phyloP scores from a whole-genome alignment of 1,140 invertebrate genomes.

The Watersipora subatra region DNA sequence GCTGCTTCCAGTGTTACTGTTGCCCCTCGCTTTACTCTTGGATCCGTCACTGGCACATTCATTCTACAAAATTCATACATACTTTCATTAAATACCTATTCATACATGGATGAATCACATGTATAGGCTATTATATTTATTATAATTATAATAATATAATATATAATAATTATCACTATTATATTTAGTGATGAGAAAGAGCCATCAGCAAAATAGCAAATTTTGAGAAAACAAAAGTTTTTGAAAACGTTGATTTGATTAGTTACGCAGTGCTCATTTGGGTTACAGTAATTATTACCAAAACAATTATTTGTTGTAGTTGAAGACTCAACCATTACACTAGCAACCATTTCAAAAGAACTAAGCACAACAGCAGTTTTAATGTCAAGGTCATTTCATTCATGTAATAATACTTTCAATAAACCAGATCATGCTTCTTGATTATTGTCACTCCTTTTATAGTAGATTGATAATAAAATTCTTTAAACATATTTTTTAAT shows the following conservation, averaged over 20 bases:
- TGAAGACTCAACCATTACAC: too few species aligned
- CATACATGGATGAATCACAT: not conserved
- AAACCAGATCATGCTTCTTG: too few species aligned
- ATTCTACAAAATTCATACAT: slow-evolving; percentile 16
- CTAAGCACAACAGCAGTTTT: too few species aligned
- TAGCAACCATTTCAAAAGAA: too few species aligned
- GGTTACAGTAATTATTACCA: too few species aligned
- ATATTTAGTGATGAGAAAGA: not conserved
- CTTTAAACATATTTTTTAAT: too few species aligned
- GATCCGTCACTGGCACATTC: slow-evolving; percentile 24
- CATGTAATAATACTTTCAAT: too few species aligned
- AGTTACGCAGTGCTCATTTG: too few species aligned
- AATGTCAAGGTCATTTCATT: too few species aligned
- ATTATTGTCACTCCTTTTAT: too few species aligned
- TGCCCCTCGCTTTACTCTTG: slow-evolving; percentile 16
- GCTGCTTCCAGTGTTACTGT: slow-evolving; percentile 25
- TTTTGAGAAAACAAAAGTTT: not conserved
- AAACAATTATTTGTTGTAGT: too few species aligned
- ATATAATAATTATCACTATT: not conserved
- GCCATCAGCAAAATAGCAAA: not conserved
- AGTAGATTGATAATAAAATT: too few species aligned
- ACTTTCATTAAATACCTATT: not conserved
- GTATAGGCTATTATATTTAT: not conserved
- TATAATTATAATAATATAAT: not conserved
- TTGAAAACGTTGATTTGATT: not conserved